These are phyloP conservation scores for Actinia equina DNA, from an alignment of 64 coral and sea anemone species.

Conservation along the genomic window DNA sequence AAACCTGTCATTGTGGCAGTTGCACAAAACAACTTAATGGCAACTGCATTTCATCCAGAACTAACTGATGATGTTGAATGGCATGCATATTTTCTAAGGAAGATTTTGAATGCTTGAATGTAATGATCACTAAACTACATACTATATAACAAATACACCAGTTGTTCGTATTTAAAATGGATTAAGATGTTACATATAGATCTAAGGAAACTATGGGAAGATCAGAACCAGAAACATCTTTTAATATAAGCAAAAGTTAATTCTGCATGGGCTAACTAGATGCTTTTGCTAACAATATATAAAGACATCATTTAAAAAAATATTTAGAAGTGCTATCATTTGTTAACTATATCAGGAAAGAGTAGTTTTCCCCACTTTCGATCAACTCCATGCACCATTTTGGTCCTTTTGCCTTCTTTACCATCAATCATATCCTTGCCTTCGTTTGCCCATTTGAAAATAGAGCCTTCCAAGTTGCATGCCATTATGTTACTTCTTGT, in stretches of 20 bases:
- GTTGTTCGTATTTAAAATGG: too few species aligned
- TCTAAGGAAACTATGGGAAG: too few species aligned
- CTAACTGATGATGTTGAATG: constrained; percentile 88
- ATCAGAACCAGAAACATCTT: too few species aligned
- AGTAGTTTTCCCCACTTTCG: constrained; percentile 40
- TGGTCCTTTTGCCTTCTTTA: constrained; percentile 16
- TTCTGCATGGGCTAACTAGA: too few species aligned
- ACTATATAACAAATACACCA: too few species aligned
- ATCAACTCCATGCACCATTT: constrained; percentile 35
- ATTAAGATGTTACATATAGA: too few species aligned
- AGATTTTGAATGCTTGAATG: constrained; percentile 40
- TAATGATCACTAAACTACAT: too few species aligned
- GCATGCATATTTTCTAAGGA: constrained; percentile 82
- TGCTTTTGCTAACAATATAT: background rate
- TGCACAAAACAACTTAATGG: constrained; percentile 77
- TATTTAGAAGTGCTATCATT: background rate
- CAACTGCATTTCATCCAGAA: constrained; percentile 96
- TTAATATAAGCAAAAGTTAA: too few species aligned
- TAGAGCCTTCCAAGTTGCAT: constrained; percentile 66
- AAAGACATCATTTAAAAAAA: background rate
- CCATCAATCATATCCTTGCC: constrained; percentile 49
- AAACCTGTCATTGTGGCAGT: constrained; percentile 89
- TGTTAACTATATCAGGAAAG: constrained; percentile 20
- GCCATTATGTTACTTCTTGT: constrained; percentile 1
- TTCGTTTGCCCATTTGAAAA: constrained; percentile 83